A percentile compares a stretch with the other conserved stretches of the same genome.
Evolutionary conservation across 2,797 vertebrate genomes (phyloP).

Genomic region (Phrynocephalus vlangalii): DNA sequence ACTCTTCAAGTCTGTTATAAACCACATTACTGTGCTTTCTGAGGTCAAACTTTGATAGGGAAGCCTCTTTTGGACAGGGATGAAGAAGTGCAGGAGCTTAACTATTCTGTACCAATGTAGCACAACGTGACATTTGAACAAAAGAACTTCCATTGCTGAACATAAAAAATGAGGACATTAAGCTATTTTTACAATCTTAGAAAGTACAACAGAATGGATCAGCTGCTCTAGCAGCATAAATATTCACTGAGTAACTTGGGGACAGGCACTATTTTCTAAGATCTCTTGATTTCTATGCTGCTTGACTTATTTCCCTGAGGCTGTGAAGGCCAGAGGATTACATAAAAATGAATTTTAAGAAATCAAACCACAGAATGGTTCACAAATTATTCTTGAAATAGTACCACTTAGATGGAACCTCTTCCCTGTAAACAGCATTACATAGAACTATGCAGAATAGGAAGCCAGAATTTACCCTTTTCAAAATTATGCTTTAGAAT

Average conservation of each 20-base stretch:
- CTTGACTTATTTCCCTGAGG: conserved; percentile 54
- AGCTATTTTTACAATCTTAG: conserved; percentile 42
- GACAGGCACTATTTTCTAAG: conserved; percentile 34
- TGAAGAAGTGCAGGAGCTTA: conserved; percentile 15
- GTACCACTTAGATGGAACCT: conserved; percentile 57
- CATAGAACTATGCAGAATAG: conserved; percentile 44
- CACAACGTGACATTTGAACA: conserved; percentile 48
- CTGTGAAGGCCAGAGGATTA: conserved; percentile 61
- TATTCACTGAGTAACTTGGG: conserved; percentile 48
- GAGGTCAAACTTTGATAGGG: conserved; percentile 58
- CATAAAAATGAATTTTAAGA: conserved; percentile 51
- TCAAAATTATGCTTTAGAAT: conserved; percentile 58
- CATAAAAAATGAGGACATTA: conserved; percentile 36
- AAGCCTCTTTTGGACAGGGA: conserved; percentile 50
- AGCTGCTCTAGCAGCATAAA: conserved; percentile 37
- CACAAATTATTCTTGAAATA: conserved; percentile 57
- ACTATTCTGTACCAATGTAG: conserved; percentile 20
- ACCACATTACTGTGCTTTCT: conserved; percentile 34
- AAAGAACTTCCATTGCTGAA: conserved; percentile 55
- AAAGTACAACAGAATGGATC: conserved; percentile 11
- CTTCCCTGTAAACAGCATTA: conserved; percentile 62
- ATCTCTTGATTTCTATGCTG: conserved; percentile 50
- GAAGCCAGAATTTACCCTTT: conserved; percentile 44
- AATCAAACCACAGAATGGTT: conserved; percentile 55
- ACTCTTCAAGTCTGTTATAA: conserved; percentile 54